Base-by-base conservation (phyloP, 1,140 invertebrate species). In the Potamilus streckersoni region DNA sequence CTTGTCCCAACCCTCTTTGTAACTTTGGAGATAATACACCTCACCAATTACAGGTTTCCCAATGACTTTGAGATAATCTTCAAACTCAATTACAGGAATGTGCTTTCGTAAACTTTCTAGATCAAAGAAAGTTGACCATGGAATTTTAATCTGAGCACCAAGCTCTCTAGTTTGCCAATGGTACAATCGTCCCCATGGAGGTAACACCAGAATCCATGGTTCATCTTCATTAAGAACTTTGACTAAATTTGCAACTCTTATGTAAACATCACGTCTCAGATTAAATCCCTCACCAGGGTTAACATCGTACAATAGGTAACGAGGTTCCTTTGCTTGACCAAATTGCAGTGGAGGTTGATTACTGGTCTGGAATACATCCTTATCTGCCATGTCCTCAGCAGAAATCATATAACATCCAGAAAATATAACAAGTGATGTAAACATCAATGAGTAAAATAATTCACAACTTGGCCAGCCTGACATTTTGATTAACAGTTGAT, bases 261-360 rank as follows among this genome's bases (percentile, higher is more conserved):
- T 93, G 83, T 97, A 99, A 15, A 99, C 97, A 92, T 99, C 98
- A 77, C 97, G 91, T 68, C 97, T 91, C 74, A 99, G 91, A 92
- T 99, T 99, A 86, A 99, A 99, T 0, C 98, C 98, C 92, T 99
- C 97, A 2, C 95, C 93, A 23, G 93, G 94, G 91, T 98, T 99
- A 0, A 98, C 94, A 90, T 98, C 96, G 89, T 98, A 99, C 49
- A 98, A 92, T 70, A 98, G 89, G 85, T 86, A 88, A 31, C 86
- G 62, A 17, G 61, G 69, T 3, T 56, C 56, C 56, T 74, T 74
- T n/a, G 74, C 56, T 31, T 75, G 58, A 14, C 73, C 75, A 56
- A 65, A 66, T 11, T 27, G 38, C 49, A 69, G 74, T 20, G 62
- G 57, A 63, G 38, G 38, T 49, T 49, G 38, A 49, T 49, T 49